These are phyloP conservation scores for Micrasema minimum DNA, from an alignment of 1,140 invertebrate species.

Conservation along the genomic window DNA sequence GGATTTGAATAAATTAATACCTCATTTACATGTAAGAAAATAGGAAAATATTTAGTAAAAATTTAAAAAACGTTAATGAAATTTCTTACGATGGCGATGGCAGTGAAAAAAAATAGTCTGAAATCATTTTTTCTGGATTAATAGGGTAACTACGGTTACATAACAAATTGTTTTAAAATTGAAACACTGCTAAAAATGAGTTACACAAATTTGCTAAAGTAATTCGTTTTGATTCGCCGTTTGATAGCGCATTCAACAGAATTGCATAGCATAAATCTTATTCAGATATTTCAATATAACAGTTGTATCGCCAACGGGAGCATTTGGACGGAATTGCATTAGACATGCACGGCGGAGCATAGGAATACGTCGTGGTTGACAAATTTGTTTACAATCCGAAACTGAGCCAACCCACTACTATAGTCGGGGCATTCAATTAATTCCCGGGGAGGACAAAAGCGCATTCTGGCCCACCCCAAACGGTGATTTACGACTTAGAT, in stretches of 20 bases:
- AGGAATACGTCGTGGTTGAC: slow-evolving; percentile 41
- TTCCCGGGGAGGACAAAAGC: slow-evolving; percentile 45
- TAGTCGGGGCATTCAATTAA: slow-evolving; percentile 50
- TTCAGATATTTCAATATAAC: slow-evolving; percentile 18
- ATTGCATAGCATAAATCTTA: slow-evolving; percentile 6
- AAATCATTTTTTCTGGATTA: too few relatives aligned
- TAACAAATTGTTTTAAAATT: too few relatives aligned
- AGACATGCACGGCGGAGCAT: slow-evolving; percentile 26
- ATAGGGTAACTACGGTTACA: too few relatives aligned
- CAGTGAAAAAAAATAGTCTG: too few relatives aligned
- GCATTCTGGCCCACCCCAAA: slow-evolving; percentile 39
- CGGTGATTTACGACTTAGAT: slow-evolving; percentile 53
- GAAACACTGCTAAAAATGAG: too few relatives aligned
- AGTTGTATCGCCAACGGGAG: slow-evolving; percentile 21
- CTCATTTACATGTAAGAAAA: too few relatives aligned
- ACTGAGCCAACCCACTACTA: slow-evolving; percentile 20
- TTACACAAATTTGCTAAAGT: too few relatives aligned
- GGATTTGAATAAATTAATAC: too few relatives aligned
- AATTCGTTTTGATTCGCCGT: too few relatives aligned
- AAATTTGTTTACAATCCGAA: slow-evolving; percentile 50
- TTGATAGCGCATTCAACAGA: neutral
- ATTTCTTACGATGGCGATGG: too few relatives aligned
- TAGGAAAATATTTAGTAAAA: too few relatives aligned
- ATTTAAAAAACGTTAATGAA: too few relatives aligned
- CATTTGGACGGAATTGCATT: slow-evolving; percentile 32